Percentiles rank a stretch among this genome's conserved stretches.
Conservation (phyloP, 2,888 invertebrate species). For the Lasioglossum pauxillum region DNA sequence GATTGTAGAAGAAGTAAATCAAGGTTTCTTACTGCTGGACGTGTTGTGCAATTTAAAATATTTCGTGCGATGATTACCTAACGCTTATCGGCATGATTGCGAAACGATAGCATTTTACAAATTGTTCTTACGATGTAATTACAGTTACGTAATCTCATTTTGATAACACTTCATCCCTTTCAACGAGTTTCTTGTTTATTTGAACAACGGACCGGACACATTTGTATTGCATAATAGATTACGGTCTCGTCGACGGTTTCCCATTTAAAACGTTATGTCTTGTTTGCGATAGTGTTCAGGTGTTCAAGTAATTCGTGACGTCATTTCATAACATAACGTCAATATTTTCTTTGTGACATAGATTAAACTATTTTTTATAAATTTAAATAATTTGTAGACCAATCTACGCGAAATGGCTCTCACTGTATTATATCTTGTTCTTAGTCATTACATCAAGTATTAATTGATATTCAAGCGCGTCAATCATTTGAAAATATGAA, state of each 20-base stretch:
- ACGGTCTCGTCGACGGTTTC: not conserved
- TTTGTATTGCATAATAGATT: slow-evolving; percentile 4
- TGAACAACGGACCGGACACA: not conserved
- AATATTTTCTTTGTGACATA: not conserved
- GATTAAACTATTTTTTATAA: not conserved
- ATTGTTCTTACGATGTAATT: slow-evolving; percentile 10
- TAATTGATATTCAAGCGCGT: not conserved
- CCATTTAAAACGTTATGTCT: not conserved
- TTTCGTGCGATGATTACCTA: slow-evolving; percentile 22
- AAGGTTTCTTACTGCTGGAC: slow-evolving; percentile 29
- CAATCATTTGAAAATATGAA: not conserved
- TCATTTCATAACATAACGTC: not conserved
- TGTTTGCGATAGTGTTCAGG: not conserved
- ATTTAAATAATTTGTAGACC: not conserved
- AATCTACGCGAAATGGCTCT: not conserved
- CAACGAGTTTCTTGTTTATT: not conserved
- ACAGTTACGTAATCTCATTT: slow-evolving; percentile 5
- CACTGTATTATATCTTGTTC: not conserved
- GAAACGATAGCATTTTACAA: slow-evolving; percentile 6
- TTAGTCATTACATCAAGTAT: not conserved
- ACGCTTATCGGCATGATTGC: slow-evolving; percentile 12
- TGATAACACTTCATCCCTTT: not conserved
- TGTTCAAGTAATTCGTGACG: not conserved
- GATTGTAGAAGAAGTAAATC: slow-evolving; percentile 8
- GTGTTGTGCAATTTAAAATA: slow-evolving; percentile 25